Percentiles rank a stretch among this genome's conserved stretches.
phyloP scores from a whole-genome alignment of 1,140 invertebrate species.

The Protaetia brevitarsis region DNA sequence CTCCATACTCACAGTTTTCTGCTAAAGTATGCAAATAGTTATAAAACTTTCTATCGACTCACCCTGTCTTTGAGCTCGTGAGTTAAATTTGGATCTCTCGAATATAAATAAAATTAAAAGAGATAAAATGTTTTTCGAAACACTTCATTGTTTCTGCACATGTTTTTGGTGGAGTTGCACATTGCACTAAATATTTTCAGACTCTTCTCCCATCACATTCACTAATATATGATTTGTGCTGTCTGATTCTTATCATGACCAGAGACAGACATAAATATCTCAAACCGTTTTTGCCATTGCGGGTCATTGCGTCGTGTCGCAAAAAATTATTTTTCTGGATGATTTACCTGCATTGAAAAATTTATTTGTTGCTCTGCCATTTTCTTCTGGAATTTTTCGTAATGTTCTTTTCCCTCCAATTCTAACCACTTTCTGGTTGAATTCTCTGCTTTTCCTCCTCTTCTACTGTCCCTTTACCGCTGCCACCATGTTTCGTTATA shows the following conservation, averaged over 20 bases:
- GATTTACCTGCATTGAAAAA: too few relatives aligned
- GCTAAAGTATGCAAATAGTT: constrained; percentile 42
- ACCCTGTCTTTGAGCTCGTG: constrained; percentile 37
- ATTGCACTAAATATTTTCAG: constrained; percentile 37
- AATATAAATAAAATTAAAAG: constrained; percentile 46
- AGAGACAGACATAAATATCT: constrained; percentile 35
- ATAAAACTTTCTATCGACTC: constrained; percentile 47
- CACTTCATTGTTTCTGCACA: constrained; percentile 31
- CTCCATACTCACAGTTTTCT: constrained; percentile 44
- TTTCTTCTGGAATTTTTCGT: too few relatives aligned
- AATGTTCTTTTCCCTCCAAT: too few relatives aligned
- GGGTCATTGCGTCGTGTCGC: too few relatives aligned
- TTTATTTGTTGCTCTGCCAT: too few relatives aligned
- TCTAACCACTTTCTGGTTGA: too few relatives aligned
- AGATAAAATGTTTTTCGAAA: constrained; percentile 44
- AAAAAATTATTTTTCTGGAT: too few relatives aligned
- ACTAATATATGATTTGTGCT: constrained; percentile 35
- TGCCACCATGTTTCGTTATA: too few relatives aligned
- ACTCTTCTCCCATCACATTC: constrained; percentile 39
- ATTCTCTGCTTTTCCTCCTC: too few relatives aligned
- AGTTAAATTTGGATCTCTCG: constrained; percentile 45
- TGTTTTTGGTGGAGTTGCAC: constrained; percentile 10
- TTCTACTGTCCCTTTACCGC: too few relatives aligned
- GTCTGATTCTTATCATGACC: constrained; percentile 29
- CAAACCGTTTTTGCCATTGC: constrained; percentile 37